A percentile compares a stretch with the other conserved stretches of the same genome.
Evolutionary conservation across 2,797 vertebrate genomes (phyloP).

Genomic region (Muscicapa striata): DNA sequence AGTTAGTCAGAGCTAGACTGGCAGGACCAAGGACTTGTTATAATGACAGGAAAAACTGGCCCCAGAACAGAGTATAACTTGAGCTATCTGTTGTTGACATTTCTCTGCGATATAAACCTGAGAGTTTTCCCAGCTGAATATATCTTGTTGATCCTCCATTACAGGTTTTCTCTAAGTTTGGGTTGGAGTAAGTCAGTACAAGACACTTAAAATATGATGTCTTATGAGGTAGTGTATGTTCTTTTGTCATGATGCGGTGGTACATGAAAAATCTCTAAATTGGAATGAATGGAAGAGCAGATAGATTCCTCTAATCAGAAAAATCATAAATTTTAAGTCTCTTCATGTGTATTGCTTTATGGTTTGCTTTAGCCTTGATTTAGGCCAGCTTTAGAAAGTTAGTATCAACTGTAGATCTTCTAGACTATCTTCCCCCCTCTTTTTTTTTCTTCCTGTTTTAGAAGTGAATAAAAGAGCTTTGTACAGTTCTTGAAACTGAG

Average conservation of each 20-base stretch:
- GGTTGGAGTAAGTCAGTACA: not conserved
- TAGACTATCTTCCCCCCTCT: not conserved
- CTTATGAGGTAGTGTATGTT: not conserved
- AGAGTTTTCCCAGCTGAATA: not conserved
- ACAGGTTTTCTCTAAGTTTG: not conserved
- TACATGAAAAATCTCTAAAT: not conserved
- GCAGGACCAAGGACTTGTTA: not conserved
- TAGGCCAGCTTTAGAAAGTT: conserved; percentile 43
- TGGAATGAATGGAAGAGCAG: not conserved
- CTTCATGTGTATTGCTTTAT: not conserved
- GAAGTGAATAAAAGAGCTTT: conserved; percentile 73
- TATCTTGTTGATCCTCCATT: rapidly evolving
- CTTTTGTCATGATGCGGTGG: not conserved
- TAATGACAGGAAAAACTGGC: not conserved
- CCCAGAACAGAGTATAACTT: not conserved
- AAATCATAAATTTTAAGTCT: not conserved
- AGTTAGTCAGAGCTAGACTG: not conserved
- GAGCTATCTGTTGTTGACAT: not conserved
- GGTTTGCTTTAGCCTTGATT: conserved; percentile 45
- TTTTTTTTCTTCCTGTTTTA: not conserved
- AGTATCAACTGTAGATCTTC: conserved; percentile 38
- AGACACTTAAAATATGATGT: not conserved
- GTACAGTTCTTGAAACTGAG: conserved; percentile 71
- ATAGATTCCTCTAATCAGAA: not conserved
- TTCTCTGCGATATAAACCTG: not conserved